phyloP scores from a whole-genome alignment of 2,797 vertebrate species.

The Ptychobarbus kaznakovi region DNA sequence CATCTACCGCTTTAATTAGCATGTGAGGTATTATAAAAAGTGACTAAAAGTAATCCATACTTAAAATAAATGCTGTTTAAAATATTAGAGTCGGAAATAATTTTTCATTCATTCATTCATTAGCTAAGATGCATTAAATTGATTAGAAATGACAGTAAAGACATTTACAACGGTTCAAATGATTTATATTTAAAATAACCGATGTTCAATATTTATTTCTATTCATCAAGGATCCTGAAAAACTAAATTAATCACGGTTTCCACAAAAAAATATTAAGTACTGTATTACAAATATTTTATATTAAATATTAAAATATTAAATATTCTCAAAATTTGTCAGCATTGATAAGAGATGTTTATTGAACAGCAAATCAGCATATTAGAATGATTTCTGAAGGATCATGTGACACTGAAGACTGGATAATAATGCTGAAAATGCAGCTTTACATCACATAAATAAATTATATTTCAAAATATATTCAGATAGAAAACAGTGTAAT shows the following conservation, averaged over 20 bases:
- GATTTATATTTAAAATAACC: neutral
- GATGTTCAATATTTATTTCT: neutral
- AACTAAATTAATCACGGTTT: neutral
- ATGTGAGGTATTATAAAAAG: neutral
- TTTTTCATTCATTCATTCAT: no score
- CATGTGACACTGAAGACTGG: no score
- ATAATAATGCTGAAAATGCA: neutral
- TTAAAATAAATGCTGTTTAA: neutral
- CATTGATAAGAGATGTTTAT: neutral
- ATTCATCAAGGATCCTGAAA: neutral
- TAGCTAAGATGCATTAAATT: neutral
- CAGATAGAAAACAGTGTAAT: neutral
- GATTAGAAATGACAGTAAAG: no score
- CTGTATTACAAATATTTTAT: no score
- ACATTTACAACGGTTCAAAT: neutral
- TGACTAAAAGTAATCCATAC: neutral
- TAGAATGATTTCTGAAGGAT: neutral
- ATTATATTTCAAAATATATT: no score
- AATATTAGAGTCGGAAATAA: no score
- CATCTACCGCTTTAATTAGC: neutral
- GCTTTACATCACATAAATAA: no score
- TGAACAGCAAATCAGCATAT: neutral
- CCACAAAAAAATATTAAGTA: neutral
- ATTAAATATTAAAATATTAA: no score
- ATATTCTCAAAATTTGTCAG: no score